Conservation (phyloP, 2,113 vertebrate genomes). For the Dissostichus mawsoni region DNA sequence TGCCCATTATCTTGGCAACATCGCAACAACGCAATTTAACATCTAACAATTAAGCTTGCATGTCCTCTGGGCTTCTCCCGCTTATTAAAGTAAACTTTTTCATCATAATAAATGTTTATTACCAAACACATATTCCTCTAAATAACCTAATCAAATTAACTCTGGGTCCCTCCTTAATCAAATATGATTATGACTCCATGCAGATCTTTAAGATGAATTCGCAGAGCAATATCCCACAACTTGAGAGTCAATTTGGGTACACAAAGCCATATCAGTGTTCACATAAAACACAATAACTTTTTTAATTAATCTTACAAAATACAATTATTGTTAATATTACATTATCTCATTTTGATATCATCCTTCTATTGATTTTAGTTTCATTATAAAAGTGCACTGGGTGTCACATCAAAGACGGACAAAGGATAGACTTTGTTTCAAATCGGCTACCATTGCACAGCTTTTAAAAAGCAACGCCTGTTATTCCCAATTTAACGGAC, state of each 20-base stretch:
- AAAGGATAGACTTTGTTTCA: constrained; percentile 44
- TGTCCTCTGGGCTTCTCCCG: constrained; percentile 80
- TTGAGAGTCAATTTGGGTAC: constrained; percentile 69
- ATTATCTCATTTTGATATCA: constrained; percentile 5
- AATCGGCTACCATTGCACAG: constrained; percentile 38
- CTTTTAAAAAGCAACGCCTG: constrained; percentile 57
- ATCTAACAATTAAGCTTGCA: constrained; percentile 84
- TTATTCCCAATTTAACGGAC: constrained; percentile 70
- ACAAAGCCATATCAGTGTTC: constrained; percentile 48
- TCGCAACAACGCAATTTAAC: constrained; percentile 84
- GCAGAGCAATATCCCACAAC: constrained; percentile 71
- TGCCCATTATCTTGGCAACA: constrained; percentile 84
- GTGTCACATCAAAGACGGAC: constrained; percentile 50
- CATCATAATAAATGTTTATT: constrained; percentile 83
- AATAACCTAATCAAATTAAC: constrained; percentile 84
- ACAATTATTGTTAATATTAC: constrained; percentile 46
- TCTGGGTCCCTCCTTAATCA: constrained; percentile 80
- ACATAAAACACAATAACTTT: constrained; percentile 77
- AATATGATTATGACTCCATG: constrained; percentile 77
- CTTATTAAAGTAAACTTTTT: constrained; percentile 86
- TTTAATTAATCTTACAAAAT: constrained; percentile 64
- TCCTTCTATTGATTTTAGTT: constrained; percentile 16
- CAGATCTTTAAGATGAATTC: constrained; percentile 77
- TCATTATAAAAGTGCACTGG: constrained; percentile 46
- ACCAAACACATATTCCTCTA: constrained; percentile 78